These are phyloP conservation scores for Thera obeliscata DNA, from an alignment of 2,888 invertebrate species.

Conservation along the genomic window DNA sequence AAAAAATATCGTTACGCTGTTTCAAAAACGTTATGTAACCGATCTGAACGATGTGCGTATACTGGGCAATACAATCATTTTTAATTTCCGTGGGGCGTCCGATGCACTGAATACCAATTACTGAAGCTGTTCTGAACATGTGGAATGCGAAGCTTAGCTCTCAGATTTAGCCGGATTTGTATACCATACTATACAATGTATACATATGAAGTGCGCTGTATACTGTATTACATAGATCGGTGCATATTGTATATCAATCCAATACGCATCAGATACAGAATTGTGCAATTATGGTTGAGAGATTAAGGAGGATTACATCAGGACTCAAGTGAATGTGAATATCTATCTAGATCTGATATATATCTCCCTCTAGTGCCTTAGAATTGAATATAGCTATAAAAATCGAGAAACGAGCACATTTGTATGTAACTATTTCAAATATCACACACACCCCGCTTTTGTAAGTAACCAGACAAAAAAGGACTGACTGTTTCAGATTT, in stretches of 20 bases:
- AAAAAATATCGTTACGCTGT: too few relatives aligned
- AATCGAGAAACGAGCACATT: neutral
- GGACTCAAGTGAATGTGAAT: conserved; percentile 27
- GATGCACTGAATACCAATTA: conserved; percentile 79
- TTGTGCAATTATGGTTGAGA: conserved; percentile 46
- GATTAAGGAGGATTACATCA: conserved; percentile 35
- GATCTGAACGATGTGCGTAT: conserved; percentile 34
- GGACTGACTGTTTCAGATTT: too few relatives aligned
- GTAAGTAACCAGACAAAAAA: too few relatives aligned
- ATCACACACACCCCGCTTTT: neutral
- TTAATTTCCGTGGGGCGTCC: conserved; percentile 71
- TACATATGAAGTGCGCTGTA: neutral
- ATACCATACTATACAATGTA: conserved; percentile 25
- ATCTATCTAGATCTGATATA: conserved; percentile 4
- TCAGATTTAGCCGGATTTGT: conserved; percentile 54
- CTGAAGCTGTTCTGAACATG: conserved; percentile 64
- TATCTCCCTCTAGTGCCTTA: neutral
- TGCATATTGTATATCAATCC: conserved; percentile 42
- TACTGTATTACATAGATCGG: conserved; percentile 2
- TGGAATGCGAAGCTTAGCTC: conserved; percentile 62
- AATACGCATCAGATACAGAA: conserved; percentile 45
- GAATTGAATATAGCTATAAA: neutral
- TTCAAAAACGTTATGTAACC: neutral
- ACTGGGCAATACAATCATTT: conserved; percentile 71
- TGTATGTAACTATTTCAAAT: neutral